phyloP scores from a whole-genome alignment of 2,113 vertebrate genomes.

The Pangasianodon hypophthalmus region DNA sequence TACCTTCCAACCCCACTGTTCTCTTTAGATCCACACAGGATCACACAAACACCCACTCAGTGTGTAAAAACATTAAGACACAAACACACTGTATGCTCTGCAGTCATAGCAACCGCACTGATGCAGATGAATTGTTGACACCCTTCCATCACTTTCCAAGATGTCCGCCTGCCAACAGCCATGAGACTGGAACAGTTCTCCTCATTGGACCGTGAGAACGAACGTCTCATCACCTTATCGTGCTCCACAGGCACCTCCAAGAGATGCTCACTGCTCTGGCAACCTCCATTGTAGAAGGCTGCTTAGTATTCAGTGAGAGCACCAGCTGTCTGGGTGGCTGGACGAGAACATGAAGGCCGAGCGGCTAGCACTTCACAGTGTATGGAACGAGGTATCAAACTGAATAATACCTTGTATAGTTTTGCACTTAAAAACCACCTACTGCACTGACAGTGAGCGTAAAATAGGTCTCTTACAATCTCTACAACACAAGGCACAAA shows the following conservation, averaged over 20 bases:
- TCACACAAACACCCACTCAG: not conserved
- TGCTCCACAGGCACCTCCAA: slow-evolving; percentile 9
- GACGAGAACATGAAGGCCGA: slow-evolving; percentile 23
- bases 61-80: slow-evolving; percentile 29
- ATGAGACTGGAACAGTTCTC: not conserved
- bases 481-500: not conserved
- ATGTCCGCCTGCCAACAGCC: slow-evolving; percentile 44
- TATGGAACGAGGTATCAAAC: not conserved
- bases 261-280: slow-evolving; percentile 15
- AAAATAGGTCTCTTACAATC: not conserved
- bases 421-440: not conserved
- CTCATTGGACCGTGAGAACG: not conserved
- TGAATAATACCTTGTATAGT: not conserved
- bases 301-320: slow-evolving; percentile 35
- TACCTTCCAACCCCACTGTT: not conserved
- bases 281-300: slow-evolving; percentile 3
- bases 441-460: not conserved
- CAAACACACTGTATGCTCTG: slow-evolving; percentile 53
- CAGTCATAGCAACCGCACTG: slow-evolving; percentile 67
- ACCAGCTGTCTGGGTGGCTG: slow-evolving; percentile 22
- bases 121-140: slow-evolving; percentile 57
- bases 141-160: slow-evolving; percentile 49
- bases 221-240: slow-evolving; percentile 27
- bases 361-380: not conserved
- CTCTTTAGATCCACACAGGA: not conserved